Evolutionary conservation across 2,888 invertebrate species (phyloP), one percentile per base, ranked within the genome.

Genomic region (Microctonus brassicae): DNA sequence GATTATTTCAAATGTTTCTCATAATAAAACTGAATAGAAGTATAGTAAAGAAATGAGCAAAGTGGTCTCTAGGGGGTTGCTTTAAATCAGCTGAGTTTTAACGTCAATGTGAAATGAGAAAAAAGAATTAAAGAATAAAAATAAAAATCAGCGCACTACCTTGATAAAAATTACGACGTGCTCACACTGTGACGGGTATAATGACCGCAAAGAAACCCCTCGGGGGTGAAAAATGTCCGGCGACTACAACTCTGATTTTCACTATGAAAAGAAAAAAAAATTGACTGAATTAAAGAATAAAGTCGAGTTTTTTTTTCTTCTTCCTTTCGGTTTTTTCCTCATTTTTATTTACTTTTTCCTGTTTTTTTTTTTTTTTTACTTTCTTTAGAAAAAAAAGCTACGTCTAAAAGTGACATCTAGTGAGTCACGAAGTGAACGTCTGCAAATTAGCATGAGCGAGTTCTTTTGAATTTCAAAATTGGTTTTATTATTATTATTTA

Each of bases 191-290:
- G 61, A 70, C 70, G 66, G 36, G 60, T 66, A 61, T 65, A 70
- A 70, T 66, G 66, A 70, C 66, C 64, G 52, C 52, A 47, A 39
- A 57, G 63, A 47, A 60, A 70, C 60, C 34, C 57, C 70, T 60
- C 20, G 65, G 60, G 53, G 60, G 64, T 61, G 34, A 66, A 70
- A 70, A 65, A 70, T 66, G 36, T 53, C 53, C 53, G 36, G 52
- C 58, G 57, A 70, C 70, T 52, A 33, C 58, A 53, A 60, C 66
- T 60, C 52, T 66, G 66, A 70, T 70, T 70, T 70, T 65, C 52
- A 52, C 42, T 52, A 26, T 13, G 10, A 57, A 29, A 2, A 24
- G 53, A 53, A 26, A 66, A 66, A 53, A 58, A 57, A 39, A 57
- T 53, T 62, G 22, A 52, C 39, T 47, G 42, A 64, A 64, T 70